Evolutionary conservation across 1,140 invertebrate species (phyloP).

Genomic region (Streblospio benedicti): DNA sequence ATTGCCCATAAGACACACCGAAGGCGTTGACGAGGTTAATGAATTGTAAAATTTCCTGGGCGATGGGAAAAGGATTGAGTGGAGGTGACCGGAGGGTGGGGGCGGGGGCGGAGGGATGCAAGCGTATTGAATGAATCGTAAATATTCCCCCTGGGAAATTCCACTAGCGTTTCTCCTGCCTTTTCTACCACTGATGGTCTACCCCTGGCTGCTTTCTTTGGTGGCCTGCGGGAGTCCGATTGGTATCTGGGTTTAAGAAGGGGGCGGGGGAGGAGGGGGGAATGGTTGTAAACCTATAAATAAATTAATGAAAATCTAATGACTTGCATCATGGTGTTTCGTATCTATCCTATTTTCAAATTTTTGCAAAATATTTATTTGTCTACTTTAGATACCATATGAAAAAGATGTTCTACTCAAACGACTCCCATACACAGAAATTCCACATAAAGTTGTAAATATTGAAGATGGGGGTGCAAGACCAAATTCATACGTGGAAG

Average conservation of each 20-base stretch:
- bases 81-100: not conserved
- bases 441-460: not conserved
- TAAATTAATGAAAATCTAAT: too few species aligned
- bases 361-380: not conserved
- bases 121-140: not conserved
- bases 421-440: not conserved
- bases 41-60: not conserved
- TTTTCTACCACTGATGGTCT: too few species aligned
- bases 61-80: not conserved
- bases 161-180: too few species aligned
- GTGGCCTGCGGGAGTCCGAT: too few species aligned
- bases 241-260: too few species aligned
- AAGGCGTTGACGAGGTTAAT: constrained; percentile 30
- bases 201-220: too few species aligned
- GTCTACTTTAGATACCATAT: not conserved
- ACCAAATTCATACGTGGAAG: not conserved
- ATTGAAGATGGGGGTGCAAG: not conserved
- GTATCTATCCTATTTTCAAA: too few species aligned
- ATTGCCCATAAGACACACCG: constrained; percentile 27
- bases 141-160: not conserved
- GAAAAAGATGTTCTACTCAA: not conserved
- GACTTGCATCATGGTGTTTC: too few species aligned
- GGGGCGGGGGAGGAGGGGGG: too few species aligned
- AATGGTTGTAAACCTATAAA: too few species aligned
- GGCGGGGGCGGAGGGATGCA: not conserved